Evolutionary conservation across 2,113 vertebrate species (phyloP).

Genomic region (Atlantisia rogersi): DNA sequence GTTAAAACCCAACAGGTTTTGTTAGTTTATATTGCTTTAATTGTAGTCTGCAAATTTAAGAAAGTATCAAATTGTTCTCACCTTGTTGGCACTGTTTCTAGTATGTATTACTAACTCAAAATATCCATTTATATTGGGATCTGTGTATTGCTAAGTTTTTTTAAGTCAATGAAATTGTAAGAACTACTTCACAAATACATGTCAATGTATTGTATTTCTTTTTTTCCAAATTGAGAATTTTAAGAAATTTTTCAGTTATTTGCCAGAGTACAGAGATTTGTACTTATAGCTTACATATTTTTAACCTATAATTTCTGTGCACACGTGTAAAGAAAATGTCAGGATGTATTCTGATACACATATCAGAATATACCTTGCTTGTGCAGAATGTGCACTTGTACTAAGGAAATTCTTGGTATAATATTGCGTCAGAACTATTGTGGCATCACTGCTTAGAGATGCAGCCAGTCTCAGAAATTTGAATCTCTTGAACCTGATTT

Average conservation of each 20-base stretch:
- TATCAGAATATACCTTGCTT: background rate
- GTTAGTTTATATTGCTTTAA: background rate
- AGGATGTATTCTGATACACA: background rate
- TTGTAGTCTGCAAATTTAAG: background rate
- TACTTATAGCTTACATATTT: background rate
- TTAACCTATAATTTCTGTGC: background rate
- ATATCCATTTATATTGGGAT: background rate
- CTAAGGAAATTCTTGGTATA: background rate
- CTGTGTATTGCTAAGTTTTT: background rate
- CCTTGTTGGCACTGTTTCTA: background rate
- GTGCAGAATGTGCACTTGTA: background rate
- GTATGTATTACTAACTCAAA: background rate
- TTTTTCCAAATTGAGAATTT: background rate
- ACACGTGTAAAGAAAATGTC: background rate
- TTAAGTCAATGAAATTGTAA: background rate
- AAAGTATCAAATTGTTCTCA: background rate
- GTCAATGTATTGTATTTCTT: background rate
- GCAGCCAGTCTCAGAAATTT: background rate
- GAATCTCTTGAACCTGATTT: background rate
- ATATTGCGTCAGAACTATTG: background rate
- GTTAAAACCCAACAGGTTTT: background rate
- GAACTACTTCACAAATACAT: background rate
- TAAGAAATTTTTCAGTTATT: background rate
- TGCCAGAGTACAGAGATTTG: background rate
- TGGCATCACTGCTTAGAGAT: background rate